Evolutionary conservation across 2,888 invertebrate genomes (phyloP).

Genomic region (Craniophora ligustri): DNA sequence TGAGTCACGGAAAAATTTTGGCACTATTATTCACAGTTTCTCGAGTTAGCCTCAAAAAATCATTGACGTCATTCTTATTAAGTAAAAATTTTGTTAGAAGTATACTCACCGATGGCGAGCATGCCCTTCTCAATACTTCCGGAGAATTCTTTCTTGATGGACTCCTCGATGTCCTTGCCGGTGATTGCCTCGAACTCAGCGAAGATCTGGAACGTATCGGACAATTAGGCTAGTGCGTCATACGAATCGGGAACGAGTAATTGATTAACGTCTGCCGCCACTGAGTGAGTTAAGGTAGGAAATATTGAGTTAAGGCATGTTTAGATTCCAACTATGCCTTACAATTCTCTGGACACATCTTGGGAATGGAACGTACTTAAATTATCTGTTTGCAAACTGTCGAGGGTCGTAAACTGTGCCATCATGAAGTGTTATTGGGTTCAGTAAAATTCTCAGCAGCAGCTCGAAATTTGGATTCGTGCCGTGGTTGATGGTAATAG

Average conservation of each 20-base stretch:
- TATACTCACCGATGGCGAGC: slow-evolving; percentile 95
- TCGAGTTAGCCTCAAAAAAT: background rate
- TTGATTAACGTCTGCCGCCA: slow-evolving; percentile 46
- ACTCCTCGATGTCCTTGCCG: slow-evolving; percentile 94
- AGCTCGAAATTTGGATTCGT: too few relatives aligned
- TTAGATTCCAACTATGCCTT: too few relatives aligned
- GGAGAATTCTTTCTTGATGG: slow-evolving; percentile 96
- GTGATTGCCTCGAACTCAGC: slow-evolving; percentile 94
- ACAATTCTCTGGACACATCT: too few relatives aligned
- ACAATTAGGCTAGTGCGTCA: slow-evolving; percentile 36
- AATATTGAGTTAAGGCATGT: too few relatives aligned
- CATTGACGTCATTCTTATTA: background rate
- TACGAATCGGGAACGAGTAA: slow-evolving; percentile 47
- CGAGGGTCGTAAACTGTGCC: too few relatives aligned
- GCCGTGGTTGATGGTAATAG: too few relatives aligned
- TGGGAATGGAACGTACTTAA: too few relatives aligned
- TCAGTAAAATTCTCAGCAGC: too few relatives aligned
- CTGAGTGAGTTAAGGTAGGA: too few relatives aligned
- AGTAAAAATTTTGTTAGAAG: too few relatives aligned
- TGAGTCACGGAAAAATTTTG: slow-evolving; percentile 35
- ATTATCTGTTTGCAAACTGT: too few relatives aligned
- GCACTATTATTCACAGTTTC: slow-evolving; percentile 4
- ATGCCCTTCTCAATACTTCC: slow-evolving; percentile 95
- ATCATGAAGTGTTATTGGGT: too few relatives aligned
- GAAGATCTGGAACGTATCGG: slow-evolving; percentile 89